phyloP scores from a whole-genome alignment of 2,888 invertebrate species.

The Sarcophaga subvicina region DNA sequence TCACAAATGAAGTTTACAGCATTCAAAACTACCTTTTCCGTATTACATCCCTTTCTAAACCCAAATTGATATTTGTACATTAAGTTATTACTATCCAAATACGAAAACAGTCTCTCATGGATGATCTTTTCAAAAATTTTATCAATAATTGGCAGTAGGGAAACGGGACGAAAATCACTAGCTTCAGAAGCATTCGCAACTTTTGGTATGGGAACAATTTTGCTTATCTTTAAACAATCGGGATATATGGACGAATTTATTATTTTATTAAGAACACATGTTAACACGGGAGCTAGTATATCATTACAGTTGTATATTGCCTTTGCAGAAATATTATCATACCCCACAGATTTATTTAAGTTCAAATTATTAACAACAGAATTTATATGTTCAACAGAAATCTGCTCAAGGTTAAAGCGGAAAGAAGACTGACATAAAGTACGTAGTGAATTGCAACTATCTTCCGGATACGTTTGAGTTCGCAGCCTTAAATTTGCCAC shows the following conservation, averaged over 20 bases:
- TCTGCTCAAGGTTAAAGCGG: background rate
- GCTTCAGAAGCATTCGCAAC: background rate
- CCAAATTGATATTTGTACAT: background rate
- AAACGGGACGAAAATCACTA: background rate
- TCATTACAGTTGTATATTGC: background rate
- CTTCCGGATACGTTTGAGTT: background rate
- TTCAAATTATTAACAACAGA: background rate
- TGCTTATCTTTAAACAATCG: constrained; percentile 17
- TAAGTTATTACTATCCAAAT: background rate
- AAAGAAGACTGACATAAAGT: background rate
- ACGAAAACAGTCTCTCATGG: background rate
- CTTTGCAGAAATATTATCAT: constrained; percentile 14
- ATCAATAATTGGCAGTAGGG: background rate
- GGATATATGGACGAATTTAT: background rate
- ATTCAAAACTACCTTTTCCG: background rate
- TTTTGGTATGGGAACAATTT: constrained; percentile 12
- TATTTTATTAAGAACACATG: background rate
- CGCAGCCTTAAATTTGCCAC: background rate
- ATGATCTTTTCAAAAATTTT: constrained; percentile 11
- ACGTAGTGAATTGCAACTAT: background rate
- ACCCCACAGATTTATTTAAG: background rate
- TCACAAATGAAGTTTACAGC: constrained; percentile 17
- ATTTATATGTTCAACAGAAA: background rate
- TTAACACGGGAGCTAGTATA: background rate
- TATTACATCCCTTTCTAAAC: background rate